phyloP scores from a whole-genome alignment of 2,113 vertebrate species.

The Scopus umbretta region DNA sequence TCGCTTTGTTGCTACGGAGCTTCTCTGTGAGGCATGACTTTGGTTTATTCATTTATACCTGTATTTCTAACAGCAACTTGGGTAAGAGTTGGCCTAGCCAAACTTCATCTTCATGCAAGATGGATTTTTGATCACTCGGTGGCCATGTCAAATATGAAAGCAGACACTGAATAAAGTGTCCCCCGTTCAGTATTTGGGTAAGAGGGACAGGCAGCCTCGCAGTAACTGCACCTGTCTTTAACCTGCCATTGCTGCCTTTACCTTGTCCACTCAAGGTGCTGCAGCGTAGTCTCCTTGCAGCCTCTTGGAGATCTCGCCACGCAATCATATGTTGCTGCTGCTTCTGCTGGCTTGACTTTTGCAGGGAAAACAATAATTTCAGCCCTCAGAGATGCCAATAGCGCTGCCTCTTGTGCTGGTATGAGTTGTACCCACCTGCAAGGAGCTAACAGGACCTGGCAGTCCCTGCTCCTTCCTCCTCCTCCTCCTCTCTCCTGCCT shows the following conservation, averaged over 20 bases:
- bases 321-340: neutral
- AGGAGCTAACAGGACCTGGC: neutral
- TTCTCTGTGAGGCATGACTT: neutral
- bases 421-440: neutral
- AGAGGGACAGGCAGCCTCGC: neutral
- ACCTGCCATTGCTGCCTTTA: neutral
- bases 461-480: neutral
- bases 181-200: neutral
- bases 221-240: neutral
- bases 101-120: neutral
- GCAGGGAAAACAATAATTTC: neutral
- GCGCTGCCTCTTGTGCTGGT: rapidly evolving
- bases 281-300: neutral
- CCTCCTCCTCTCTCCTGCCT: neutral
- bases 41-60: neutral
- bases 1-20: neutral
- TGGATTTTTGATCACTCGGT: neutral
- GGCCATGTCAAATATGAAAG: neutral
- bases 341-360: neutral
- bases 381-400: neutral
- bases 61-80: neutral
- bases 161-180: neutral
- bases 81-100: neutral
- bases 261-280: neutral
- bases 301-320: neutral